Evolutionary conservation across 2,113 vertebrate species (phyloP).

Genomic region (Ictidomys tridecemlineatus): DNA sequence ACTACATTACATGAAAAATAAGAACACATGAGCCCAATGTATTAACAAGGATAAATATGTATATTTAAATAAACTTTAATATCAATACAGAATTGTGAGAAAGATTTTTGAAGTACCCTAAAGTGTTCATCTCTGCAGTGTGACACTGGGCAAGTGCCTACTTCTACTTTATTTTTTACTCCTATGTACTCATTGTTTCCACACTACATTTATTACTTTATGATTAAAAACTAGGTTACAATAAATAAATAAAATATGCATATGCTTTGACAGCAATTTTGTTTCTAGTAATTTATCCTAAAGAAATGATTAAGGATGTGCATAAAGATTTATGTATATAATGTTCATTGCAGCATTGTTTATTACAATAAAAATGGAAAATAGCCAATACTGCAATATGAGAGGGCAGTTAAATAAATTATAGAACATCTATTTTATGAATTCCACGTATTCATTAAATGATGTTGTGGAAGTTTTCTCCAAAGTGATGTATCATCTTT

Average conservation of each 20-base stretch:
- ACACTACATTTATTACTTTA: slow-evolving; percentile 59
- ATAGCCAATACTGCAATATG: slow-evolving; percentile 56
- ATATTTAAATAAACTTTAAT: neutral
- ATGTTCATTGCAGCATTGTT: slow-evolving; percentile 72
- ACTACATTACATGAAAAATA: neutral
- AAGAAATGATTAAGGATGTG: slow-evolving; percentile 78
- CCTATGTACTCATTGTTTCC: slow-evolving; percentile 37
- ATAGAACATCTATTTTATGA: slow-evolving; percentile 32
- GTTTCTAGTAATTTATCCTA: slow-evolving; percentile 73
- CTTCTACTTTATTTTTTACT: neutral
- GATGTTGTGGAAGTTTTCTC: neutral
- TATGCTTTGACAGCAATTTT: slow-evolving; percentile 74
- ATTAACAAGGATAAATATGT: neutral
- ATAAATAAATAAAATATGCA: slow-evolving; percentile 74
- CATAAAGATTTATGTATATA: slow-evolving; percentile 74
- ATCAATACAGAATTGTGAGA: neutral
- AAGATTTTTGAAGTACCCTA: neutral
- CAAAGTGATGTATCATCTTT: slow-evolving; percentile 43
- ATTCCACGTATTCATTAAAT: slow-evolving; percentile 45
- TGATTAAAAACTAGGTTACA: slow-evolving; percentile 71
- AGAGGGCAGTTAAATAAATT: slow-evolving; percentile 62
- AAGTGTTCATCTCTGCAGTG: neutral
- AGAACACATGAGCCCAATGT: neutral
- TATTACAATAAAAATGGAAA: slow-evolving; percentile 74
- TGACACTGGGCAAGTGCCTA: neutral